A percentile compares a stretch with the other conserved stretches of the same genome.
Conservation (phyloP, 1,140 invertebrate genomes). For the Platyscapa corneri region DNA sequence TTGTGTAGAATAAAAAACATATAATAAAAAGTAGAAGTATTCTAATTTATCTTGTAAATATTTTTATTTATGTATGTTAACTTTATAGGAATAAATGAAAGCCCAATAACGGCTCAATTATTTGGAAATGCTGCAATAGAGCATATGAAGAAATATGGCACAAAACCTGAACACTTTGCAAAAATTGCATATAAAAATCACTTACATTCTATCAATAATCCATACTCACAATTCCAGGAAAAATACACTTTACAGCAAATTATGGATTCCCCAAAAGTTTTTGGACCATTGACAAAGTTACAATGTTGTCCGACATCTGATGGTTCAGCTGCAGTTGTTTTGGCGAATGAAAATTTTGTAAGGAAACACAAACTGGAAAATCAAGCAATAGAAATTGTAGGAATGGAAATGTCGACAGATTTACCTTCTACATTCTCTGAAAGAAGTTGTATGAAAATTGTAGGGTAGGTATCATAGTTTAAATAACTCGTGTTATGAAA, state of each 20-base stretch:
- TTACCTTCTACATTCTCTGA: constrained; percentile 88
- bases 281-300: constrained; percentile 93
- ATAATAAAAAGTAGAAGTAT: neutral
- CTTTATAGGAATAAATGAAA: constrained; percentile 77
- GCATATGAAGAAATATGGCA: constrained; percentile 98
- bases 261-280: constrained; percentile 87
- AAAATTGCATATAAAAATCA: constrained; percentile 99
- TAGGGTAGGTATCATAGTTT: constrained; percentile 66
- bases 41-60: neutral
- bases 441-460: constrained; percentile 91
- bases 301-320: constrained; percentile 99
- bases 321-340: constrained; percentile 92
- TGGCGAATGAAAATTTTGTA: constrained; percentile 95
- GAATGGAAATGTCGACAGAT: constrained; percentile 97
- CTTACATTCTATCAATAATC: constrained; percentile 96
- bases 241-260: constrained; percentile 94
- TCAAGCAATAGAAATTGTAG: constrained; percentile 95
- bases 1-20: neutral
- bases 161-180: constrained; percentile 93
- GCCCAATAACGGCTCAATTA: constrained; percentile 94
- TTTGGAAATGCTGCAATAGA: constrained; percentile 97
- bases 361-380: constrained; percentile 84
- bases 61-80: constrained; percentile 15
- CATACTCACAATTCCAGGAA: constrained; percentile 94
- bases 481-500: constrained; percentile 9